Base-by-base conservation (phyloP, 2,113 vertebrate genomes). In the Agelaius phoeniceus region DNA sequence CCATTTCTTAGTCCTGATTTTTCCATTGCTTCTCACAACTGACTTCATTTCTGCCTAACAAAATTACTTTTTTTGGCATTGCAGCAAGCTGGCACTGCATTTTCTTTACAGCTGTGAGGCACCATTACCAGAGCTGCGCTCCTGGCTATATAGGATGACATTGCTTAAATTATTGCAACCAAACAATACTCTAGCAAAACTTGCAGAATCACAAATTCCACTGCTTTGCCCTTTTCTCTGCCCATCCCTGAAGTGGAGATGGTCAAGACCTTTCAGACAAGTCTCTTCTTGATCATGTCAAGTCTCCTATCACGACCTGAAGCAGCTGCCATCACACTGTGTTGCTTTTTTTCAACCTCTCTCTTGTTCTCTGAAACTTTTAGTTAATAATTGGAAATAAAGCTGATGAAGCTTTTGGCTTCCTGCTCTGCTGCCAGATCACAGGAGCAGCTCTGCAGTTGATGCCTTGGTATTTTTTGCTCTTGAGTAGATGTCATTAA, bases 31-130 rank as follows among this genome's bases (percentile, higher is more conserved):
- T 80, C 66, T 88, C 84, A 76, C 83, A 88, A 57, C 68, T 2
- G 8, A 84, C 72, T 95, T 90, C 11, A 82, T 87, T 90, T 84
- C 69, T 94, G 88, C 75, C 83, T 62, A 65, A 89, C 80, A 79
- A 80, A 92, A 84, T 76, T 8, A 72, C 72, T 51, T 84, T 73
- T 90, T 52, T 85, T 94, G 91, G 94, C 95, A 68, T 61, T 41
- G 80, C 90, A 94, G 88, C 73, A 78, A 84, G 90, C 86, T 96
- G 93, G 94, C 94, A 86, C 68, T 71, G 93, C 83, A 24, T 90
- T 95, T 88, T 93, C 87, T 78, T 92, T 80, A 84, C 87, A 95
- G 94, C 93, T 96, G 92, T 86, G 76, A 81, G 76, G 69, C 84
- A 35, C 68, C 76, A 24, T 77, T 90, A 77, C 86, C 68, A 90